Percentiles rank a stretch among this genome's conserved stretches.
phyloP scores from a whole-genome alignment of 2,888 invertebrate species.

The Volucella inflata region DNA sequence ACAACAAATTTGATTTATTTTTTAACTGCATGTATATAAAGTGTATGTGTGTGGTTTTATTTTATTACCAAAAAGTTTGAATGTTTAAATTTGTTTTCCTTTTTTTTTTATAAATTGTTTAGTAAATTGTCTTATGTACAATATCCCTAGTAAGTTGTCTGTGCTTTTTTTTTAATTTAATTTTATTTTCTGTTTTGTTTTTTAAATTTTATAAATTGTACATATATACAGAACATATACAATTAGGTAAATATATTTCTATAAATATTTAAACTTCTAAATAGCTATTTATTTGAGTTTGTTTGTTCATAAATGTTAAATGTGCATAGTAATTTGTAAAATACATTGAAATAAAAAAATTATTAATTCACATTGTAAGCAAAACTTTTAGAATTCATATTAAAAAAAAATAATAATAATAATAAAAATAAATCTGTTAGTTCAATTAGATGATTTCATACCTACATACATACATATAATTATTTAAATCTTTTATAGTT shows the following conservation, averaged over 20 bases:
- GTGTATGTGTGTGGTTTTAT: slow-evolving; percentile 78
- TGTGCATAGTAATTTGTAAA: slow-evolving; percentile 49
- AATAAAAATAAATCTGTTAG: slow-evolving; percentile 26
- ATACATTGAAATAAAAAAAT: slow-evolving; percentile 43
- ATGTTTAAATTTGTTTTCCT: slow-evolving; percentile 76
- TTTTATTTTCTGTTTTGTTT: slow-evolving; percentile 22
- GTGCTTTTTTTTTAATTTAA: slow-evolving; percentile 32
- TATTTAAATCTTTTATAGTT: slow-evolving; percentile 42
- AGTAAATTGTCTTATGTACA: slow-evolving; percentile 76
- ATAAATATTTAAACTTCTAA: slow-evolving; percentile 70
- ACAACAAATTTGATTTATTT: slow-evolving; percentile 55
- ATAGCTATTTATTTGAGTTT: slow-evolving; percentile 62
- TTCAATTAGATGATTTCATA: slow-evolving; percentile 21
- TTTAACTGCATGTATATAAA: slow-evolving; percentile 64
- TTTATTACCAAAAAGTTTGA: slow-evolving; percentile 78
- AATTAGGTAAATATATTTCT: slow-evolving; percentile 71
- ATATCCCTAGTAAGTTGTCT: slow-evolving; percentile 78
- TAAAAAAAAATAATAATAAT: slow-evolving; percentile 55
- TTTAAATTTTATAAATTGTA: slow-evolving; percentile 70
- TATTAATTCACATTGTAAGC: slow-evolving; percentile 41
- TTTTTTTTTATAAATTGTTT: slow-evolving; percentile 57
- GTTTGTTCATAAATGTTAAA: slow-evolving; percentile 56
- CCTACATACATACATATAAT: slow-evolving; percentile 11
- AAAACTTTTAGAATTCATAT: slow-evolving; percentile 43
- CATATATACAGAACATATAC: slow-evolving; percentile 77